Base-by-base conservation (phyloP, 2,888 invertebrate species). In the Salpingus planirostris region DNA sequence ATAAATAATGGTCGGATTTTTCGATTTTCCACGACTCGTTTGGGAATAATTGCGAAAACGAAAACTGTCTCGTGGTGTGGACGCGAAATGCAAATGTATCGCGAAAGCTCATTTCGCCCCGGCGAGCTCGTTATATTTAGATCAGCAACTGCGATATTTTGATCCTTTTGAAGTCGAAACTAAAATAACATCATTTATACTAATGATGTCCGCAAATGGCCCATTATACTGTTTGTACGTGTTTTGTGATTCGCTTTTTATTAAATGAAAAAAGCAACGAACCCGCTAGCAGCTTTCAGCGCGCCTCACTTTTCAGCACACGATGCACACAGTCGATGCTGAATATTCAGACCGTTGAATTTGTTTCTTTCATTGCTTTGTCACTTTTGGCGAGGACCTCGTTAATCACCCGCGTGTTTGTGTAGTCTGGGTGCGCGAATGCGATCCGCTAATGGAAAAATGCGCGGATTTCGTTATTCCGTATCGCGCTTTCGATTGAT, bases 141-240 rank as follows among this genome's bases (percentile, higher is more conserved):
- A 31, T 25, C 31, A 15, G 11, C 23, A 22, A 13, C 30, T 11
- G 22, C 22, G 24, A 33, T 33, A 36, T 36, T 31, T 32, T 39
- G 37, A 38, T 39, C 44, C 42, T 41, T 46, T 44, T 46, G 43
- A 46, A 44, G 44, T 44, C 33, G 36, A 38, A 38, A 46, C 44
- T 46, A 45, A 52, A 52, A 52, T 50, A 53, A 50, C 50, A 49
- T 45, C 47, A 47, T 49, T 47, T 45, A 15, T 43, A 47, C 53
- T 54, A 55, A 55, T 52, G 52, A 52, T 52, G 49, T 52, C 52
- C 51, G 49, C 50, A 50, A 55, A 54, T 54, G 52, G 50, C 38
- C 48, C 52, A 52, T 55, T 52, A 52, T 52, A 50, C 52, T 50
- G 50, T 49, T 50, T 47, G 48, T 44, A 42, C 44, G 45, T 36